These are phyloP conservation scores for Nasua narica DNA, from an alignment of 2,797 vertebrate genomes.

Conservation along the genomic window DNA sequence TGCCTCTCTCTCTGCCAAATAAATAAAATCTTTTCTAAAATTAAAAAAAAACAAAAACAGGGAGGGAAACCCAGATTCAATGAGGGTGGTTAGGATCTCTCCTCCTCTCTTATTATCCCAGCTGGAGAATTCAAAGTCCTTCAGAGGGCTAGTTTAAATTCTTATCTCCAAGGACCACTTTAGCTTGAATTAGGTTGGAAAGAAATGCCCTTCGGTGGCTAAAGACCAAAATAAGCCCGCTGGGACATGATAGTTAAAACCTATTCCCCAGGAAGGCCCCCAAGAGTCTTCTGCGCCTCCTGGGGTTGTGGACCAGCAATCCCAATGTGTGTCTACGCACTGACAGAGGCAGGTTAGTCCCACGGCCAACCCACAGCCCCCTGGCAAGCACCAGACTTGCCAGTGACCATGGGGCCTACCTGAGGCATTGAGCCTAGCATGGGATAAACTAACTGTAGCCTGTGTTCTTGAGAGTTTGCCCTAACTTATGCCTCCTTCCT, in stretches of 20 bases:
- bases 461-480: background rate
- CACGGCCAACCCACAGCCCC: background rate
- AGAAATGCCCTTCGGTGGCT: background rate
- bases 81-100: background rate
- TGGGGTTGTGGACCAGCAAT: background rate
- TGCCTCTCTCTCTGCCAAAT: background rate
- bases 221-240: conserved; percentile 12
- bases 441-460: background rate
- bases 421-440: background rate
- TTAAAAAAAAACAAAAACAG: background rate
- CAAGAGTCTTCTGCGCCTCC: background rate
- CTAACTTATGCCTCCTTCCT: background rate
- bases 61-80: background rate
- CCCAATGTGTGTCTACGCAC: background rate
- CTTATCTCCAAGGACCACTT: conserved; percentile 15
- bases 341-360: background rate
- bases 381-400: background rate
- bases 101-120: background rate
- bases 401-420: background rate
- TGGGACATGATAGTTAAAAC: background rate
- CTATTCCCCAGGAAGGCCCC: background rate
- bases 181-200: conserved; percentile 44
- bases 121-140: background rate
- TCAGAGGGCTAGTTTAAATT: background rate
- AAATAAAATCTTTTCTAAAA: no score